Evolutionary conservation across 2,113 vertebrate genomes (phyloP), one percentile per base, ranked within the genome.

Genomic region (Platysternon megacephalum): DNA sequence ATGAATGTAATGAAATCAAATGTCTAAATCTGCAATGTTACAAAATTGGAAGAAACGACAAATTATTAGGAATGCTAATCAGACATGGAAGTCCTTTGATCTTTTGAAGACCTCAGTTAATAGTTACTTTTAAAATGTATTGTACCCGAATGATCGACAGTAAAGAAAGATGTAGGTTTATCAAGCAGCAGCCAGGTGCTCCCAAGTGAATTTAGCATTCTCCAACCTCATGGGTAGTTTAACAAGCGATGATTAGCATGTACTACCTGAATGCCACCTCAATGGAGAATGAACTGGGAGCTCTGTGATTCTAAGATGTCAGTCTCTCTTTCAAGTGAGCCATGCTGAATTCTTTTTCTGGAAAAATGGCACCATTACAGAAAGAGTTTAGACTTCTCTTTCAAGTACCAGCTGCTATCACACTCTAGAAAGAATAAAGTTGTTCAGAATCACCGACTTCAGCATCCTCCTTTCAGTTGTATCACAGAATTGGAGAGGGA

Each of bases 61-160:
- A 95, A 96, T 95, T 92, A 89, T 82, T 89, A 95, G 90, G 86
- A 98, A 89, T 72, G 97, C 79, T 95, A 97, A 97, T 97, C 94
- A 98, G 92, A 97, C 93, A 96, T 13, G 58, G 95, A 97, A 96
- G 72, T 90, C 95, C 97, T 97, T 89, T 97, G 97, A 98, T 96
- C 92, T 97, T 97, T 91, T 87, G 90, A 96, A 97, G 97, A 97
- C 91, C 87, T 91, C 91, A 96, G 93, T 95, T 98, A 98, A 98
- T 97, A 97, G 96, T 94, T 96, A 97, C 88, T 97, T 95, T 95
- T 87, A 98, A 98, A 97, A 98, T 91, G 90, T 79, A 96, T 97
- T 97, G 87, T 81, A 95, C 91, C 95, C 86, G 94, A 96, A 97
- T 94, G 76, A 95, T 94, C 81, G 96, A 86, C 97, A 95, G 87